Base-by-base conservation (phyloP, 1,140 invertebrate genomes). In the Drosophila quadrilineata region DNA sequence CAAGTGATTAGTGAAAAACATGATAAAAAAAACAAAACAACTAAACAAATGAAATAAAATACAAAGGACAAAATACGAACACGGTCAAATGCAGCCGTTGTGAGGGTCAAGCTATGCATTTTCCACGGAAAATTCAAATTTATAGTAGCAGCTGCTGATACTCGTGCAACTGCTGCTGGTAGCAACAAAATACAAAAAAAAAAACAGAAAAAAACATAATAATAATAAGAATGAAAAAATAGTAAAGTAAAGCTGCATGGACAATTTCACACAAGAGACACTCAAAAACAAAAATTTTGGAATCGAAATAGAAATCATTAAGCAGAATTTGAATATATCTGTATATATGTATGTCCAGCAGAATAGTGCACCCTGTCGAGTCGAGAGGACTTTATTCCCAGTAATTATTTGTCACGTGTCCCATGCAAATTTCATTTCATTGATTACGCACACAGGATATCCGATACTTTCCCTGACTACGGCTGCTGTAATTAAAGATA, bases 321-420 rank as follows among this genome's bases (percentile, higher is more conserved):
- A 22, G 22, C 6, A 10, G 21, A 6, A 10, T 8, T 21, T 38
- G 28, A 28, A 21, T 17, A 33, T 49, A 16, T 28, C 9, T 10
- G 6, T 4, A n/a, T 16, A 19, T 38, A 17, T 38, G 36, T 17
- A 9, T 49, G 35, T 21, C 38, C 10, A 33, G 26, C 31, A 35
- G 2, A 26, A 29, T 22, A 10, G 2, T 6, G 9, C 3, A 6
- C 38, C 19, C 60, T 33, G 33, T 49, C 33, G 22, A 1, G 17
- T 24, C 60, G n/a, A n/a, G n/a, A 5, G 3, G 31, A 16, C 29
- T 14, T 12, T 24, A 33, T 62, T 48, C 38, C 56, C 63, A 58
- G 68, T 87, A 87, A 87, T 87, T 87, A 87, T 87, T 87, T 87
- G 84, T 87, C 84, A 87, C 84, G 84, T 87, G 84, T 79, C 84